Evolutionary conservation across 2,113 vertebrate species (phyloP).

Genomic region (Tor tambroides): DNA sequence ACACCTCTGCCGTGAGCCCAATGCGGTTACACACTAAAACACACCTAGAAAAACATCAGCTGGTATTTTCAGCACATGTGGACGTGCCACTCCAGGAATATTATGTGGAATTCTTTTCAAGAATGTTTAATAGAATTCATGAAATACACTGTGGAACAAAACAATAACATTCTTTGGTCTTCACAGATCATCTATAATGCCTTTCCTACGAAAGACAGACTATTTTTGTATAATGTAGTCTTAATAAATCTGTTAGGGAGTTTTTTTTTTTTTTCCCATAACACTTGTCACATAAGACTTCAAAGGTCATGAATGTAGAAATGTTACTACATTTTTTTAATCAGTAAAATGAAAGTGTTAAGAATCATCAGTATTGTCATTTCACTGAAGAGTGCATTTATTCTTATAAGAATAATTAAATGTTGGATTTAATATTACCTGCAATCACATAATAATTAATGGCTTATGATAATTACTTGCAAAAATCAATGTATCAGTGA

Average conservation of each 20-base stretch:
- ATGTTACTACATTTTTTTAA: neutral
- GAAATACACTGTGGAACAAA: neutral
- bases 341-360: neutral
- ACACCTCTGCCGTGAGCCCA: slow-evolving; percentile 19
- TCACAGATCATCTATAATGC: neutral
- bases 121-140: neutral
- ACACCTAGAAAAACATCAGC: slow-evolving; percentile 48
- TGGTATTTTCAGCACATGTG: slow-evolving; percentile 4
- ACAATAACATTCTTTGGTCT: neutral
- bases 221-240: neutral
- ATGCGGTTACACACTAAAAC: neutral
- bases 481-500: no score
- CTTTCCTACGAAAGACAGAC: neutral
- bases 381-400: no score
- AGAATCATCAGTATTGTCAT: no score
- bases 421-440: no score
- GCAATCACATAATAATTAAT: no score
- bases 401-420: no score
- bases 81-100: neutral
- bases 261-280: neutral
- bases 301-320: neutral
- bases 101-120: neutral
- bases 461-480: no score
- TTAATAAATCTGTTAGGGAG: neutral
- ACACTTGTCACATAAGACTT: neutral